phyloP scores from a whole-genome alignment of 2,113 vertebrate genomes.

The Craseonycteris thonglongyai region DNA sequence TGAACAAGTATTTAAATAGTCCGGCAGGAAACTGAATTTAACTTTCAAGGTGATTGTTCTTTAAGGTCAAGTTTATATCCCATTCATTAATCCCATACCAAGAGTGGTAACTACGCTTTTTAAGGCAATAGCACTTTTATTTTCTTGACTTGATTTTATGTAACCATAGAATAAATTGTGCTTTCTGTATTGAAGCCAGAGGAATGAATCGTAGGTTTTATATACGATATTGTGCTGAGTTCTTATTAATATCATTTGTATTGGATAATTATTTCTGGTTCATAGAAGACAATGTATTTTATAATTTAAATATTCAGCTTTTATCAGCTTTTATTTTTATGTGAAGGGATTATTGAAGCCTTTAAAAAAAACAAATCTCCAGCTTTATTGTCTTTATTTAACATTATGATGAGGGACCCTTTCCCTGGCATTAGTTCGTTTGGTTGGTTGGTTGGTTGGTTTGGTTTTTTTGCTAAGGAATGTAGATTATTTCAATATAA shows the following conservation, averaged over 20 bases:
- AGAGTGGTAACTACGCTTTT: background rate
- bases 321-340: background rate
- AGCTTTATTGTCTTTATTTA: background rate
- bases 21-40: background rate
- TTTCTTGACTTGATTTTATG: background rate
- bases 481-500: background rate
- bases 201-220: background rate
- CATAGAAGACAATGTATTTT: background rate
- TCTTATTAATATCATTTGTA: background rate
- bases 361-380: background rate
- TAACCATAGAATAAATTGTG: background rate
- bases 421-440: background rate
- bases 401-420: background rate
- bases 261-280: background rate
- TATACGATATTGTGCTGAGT: background rate
- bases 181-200: background rate
- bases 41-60: background rate
- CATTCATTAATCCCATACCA: background rate
- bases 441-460: background rate
- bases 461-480: background rate
- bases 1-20: background rate
- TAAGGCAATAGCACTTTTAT: background rate
- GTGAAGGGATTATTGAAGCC: background rate
- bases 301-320: background rate
- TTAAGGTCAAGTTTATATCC: background rate